phyloP scores from a whole-genome alignment of 2,113 vertebrate species.

The Tautogolabrus adspersus region DNA sequence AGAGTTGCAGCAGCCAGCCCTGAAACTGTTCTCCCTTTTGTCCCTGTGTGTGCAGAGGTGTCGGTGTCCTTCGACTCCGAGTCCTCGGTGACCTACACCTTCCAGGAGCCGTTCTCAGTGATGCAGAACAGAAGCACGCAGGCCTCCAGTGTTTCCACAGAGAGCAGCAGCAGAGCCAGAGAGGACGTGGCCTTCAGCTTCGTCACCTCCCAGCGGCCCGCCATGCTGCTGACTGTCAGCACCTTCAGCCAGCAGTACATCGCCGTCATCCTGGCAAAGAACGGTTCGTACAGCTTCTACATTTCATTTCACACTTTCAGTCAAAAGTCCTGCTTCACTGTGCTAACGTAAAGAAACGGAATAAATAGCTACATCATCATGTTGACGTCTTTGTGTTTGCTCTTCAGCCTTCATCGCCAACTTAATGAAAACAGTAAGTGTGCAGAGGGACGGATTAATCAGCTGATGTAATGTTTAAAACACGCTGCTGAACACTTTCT shows the following conservation, averaged over 20 bases:
- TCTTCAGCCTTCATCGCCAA: background rate
- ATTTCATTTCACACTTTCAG: too few species aligned
- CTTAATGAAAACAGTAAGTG: too few species aligned
- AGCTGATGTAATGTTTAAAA: background rate
- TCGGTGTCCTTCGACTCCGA: constrained; percentile 92
- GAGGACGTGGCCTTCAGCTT: constrained; percentile 94
- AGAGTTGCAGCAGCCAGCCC: background rate
- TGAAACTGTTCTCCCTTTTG: background rate
- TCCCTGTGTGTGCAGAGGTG: constrained; percentile 86
- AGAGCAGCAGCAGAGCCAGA: constrained; percentile 84
- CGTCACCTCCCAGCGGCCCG: constrained; percentile 88
- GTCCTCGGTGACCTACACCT: constrained; percentile 92
- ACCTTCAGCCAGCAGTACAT: constrained; percentile 91
- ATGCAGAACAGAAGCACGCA: constrained; percentile 90
- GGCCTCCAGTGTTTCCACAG: constrained; percentile 87
- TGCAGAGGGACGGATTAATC: too few species aligned
- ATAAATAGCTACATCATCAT: too few species aligned
- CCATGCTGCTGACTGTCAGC: constrained; percentile 91
- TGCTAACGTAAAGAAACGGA: too few species aligned
- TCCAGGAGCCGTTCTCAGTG: constrained; percentile 96
- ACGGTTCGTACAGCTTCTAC: constrained; percentile 80
- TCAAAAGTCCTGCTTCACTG: background rate
- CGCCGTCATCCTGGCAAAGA: constrained; percentile 90
- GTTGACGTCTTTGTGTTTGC: background rate
- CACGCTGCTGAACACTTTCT: too few species aligned